phyloP scores from a whole-genome alignment of 2,113 vertebrate species.

The Ceyx margarethae region DNA sequence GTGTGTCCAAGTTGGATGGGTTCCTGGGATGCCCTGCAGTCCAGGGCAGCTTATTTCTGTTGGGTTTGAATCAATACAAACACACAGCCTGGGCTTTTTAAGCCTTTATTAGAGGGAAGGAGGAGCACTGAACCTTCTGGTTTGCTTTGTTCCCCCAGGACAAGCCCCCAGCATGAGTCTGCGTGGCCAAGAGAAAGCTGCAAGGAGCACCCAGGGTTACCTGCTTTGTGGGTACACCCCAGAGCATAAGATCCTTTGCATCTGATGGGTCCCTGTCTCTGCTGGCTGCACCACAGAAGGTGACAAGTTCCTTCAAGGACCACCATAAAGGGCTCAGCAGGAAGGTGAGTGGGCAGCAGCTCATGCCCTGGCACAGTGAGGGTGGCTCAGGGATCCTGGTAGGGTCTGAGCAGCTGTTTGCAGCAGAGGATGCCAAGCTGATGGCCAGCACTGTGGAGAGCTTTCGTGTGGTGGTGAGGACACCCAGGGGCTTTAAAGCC shows the following conservation, averaged over 20 bases:
- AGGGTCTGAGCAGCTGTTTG: neutral
- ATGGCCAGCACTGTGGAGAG: neutral
- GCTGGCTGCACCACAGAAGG: neutral
- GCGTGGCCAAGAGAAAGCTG: neutral
- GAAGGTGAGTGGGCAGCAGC: neutral
- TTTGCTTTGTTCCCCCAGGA: neutral
- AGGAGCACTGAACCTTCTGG: neutral
- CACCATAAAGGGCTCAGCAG: neutral
- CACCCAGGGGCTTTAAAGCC: neutral
- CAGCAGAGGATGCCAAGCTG: neutral
- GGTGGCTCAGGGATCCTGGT: neutral
- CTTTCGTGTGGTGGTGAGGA: neutral
- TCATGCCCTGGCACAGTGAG: accelerated
- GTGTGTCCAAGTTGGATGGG: accelerated
- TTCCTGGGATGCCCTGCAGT: neutral
- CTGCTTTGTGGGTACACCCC: accelerated
- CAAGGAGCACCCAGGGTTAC: neutral
- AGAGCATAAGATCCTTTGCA: accelerated
- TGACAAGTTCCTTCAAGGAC: neutral
- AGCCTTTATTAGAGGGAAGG: constrained; percentile 26
- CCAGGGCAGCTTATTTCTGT: neutral
- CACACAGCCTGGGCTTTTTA: neutral
- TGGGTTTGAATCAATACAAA: neutral
- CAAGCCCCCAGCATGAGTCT: neutral
- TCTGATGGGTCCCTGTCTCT: neutral